Evolutionary conservation across 2,888 invertebrate genomes (phyloP).

Genomic region (Caenorhabditis sp.): DNA sequence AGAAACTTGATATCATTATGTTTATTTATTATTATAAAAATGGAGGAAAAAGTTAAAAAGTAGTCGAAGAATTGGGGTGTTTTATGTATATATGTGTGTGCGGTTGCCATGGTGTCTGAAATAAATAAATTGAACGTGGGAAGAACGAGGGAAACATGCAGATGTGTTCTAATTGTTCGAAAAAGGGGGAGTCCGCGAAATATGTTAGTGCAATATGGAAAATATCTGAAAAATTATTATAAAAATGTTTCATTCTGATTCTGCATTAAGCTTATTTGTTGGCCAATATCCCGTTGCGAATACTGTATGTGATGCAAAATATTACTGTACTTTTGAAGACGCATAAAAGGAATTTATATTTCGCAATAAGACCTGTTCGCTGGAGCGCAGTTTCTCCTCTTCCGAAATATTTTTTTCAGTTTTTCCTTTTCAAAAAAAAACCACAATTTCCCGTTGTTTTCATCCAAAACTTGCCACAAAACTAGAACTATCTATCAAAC

Average conservation of each 20-base stretch:
- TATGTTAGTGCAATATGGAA: too few species aligned
- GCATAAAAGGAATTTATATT: not conserved
- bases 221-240: too few species aligned
- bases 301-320: too few species aligned
- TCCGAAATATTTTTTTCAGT: not conserved
- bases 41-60: not conserved
- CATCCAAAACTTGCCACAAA: not conserved
- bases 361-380: not conserved
- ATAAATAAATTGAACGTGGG: not conserved
- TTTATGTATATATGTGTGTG: not conserved
- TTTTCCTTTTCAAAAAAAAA: not conserved
- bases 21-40: constrained; percentile 2
- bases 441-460: not conserved
- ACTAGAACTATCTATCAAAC: not conserved
- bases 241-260: too few species aligned
- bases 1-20: constrained; percentile 2
- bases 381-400: not conserved
- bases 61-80: not conserved
- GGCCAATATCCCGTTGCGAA: too few species aligned
- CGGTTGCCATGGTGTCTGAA: not conserved
- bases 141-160: not conserved
- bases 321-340: constrained; percentile 6
- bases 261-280: too few species aligned
- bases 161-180: not conserved
- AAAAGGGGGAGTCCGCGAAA: too few species aligned